Evolutionary conservation across 2,888 invertebrate species (phyloP).

Genomic region (Cyclophora punctaria): DNA sequence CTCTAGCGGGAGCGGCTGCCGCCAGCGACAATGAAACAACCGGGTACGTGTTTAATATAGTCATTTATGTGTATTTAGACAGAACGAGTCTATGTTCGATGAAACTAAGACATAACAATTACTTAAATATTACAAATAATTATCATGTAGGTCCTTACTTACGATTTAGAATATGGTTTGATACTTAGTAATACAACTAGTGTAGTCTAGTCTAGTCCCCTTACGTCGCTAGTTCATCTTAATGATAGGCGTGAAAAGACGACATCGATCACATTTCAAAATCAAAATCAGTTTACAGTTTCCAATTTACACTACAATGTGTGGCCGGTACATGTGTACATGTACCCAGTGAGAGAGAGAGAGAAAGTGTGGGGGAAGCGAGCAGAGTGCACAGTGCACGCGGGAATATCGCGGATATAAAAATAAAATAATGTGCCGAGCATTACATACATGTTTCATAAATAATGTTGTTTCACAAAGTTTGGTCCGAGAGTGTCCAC

Average conservation of each 20-base stretch:
- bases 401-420: too few relatives aligned
- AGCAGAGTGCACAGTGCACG: too few relatives aligned
- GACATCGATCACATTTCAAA: too few relatives aligned
- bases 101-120: slow-evolving; percentile 16
- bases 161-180: slow-evolving; percentile 20
- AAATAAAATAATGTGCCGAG: too few relatives aligned
- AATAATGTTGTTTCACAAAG: too few relatives aligned
- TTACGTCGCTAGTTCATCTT: slow-evolving; percentile 1
- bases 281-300: too few relatives aligned
- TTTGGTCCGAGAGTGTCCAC: too few relatives aligned
- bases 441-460: too few relatives aligned
- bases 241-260: slow-evolving; percentile 1
- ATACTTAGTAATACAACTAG: slow-evolving; percentile 11
- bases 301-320: too few relatives aligned
- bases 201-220: not conserved
- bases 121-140: slow-evolving; percentile 17
- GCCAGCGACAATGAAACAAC: slow-evolving; percentile 15
- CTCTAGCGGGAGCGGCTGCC: not conserved
- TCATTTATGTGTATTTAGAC: slow-evolving; percentile 26
- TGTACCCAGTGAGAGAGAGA: too few relatives aligned
- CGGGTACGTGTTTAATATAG: slow-evolving; percentile 22
- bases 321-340: too few relatives aligned
- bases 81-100: slow-evolving; percentile 29
- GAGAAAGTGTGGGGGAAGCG: too few relatives aligned
- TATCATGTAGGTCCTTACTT: slow-evolving; percentile 5